Conservation (phyloP, 1,140 invertebrate genomes). For the Rhyacophila brunnea region DNA sequence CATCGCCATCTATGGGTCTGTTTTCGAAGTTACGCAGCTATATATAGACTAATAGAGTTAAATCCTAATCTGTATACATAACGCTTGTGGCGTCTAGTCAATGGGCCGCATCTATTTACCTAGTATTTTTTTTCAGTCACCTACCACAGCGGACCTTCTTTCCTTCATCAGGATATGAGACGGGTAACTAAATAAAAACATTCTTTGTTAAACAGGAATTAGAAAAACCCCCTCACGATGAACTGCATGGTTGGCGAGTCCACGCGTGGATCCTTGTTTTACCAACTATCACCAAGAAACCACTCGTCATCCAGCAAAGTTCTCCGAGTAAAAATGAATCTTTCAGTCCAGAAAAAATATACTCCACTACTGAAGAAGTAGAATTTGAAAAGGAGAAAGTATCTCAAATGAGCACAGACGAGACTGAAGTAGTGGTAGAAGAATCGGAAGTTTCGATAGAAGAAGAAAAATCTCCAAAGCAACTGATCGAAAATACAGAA, state of each 20-base stretch:
- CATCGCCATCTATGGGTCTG: no score
- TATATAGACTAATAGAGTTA: no score
- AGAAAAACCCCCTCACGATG: constrained; percentile 69
- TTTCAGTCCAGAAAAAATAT: neutral
- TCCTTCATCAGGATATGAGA: no score
- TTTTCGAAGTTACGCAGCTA: no score
- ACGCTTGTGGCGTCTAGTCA: no score
- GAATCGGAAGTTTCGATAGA: neutral
- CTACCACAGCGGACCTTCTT: no score
- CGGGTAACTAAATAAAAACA: no score
- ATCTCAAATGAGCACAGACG: no score
- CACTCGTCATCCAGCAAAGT: constrained; percentile 36
- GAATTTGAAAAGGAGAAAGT: neutral
- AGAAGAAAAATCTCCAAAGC: constrained; percentile 27
- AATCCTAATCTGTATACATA: no score
- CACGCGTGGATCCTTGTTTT: constrained; percentile 82
- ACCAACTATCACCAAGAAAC: constrained; percentile 50
- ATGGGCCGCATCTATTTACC: no score
- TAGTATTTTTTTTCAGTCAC: no score
- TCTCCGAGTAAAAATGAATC: neutral
- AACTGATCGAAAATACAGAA: neutral
- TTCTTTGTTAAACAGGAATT: constrained; percentile 53
- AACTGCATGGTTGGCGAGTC: constrained; percentile 69
- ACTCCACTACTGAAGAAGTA: neutral
- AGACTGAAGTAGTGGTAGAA: constrained; percentile 5